These are phyloP conservation scores for Anhinga anhinga DNA, from an alignment of 2,113 vertebrate species.

Conservation along the genomic window DNA sequence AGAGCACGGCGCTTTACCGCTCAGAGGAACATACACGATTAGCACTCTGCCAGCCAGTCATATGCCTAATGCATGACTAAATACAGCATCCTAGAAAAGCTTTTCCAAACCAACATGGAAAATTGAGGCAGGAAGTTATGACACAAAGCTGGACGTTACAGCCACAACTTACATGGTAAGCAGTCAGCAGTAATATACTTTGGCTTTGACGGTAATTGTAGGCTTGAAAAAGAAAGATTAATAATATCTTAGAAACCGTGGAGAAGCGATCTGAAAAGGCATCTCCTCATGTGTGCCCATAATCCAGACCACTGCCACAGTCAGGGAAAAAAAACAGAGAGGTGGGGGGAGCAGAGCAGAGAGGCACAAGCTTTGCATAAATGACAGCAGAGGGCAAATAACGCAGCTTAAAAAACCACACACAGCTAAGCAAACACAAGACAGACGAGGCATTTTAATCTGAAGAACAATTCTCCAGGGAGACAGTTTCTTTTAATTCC, in stretches of 20 bases:
- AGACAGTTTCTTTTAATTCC: neutral
- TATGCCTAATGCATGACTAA: neutral
- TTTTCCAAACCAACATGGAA: slow-evolving; percentile 45
- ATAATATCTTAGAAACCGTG: neutral
- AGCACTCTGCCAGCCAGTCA: slow-evolving; percentile 14
- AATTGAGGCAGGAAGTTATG: slow-evolving; percentile 26
- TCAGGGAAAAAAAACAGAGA: fast-evolving
- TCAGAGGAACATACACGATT: neutral
- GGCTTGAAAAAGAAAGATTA: slow-evolving; percentile 15
- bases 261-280: neutral
- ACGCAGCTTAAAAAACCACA: neutral
- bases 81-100: neutral
- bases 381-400: neutral
- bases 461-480: neutral
- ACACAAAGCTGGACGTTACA: neutral
- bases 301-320: neutral
- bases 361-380: neutral
- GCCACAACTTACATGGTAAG: neutral
- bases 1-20: neutral
- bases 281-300: neutral
- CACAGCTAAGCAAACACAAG: neutral
- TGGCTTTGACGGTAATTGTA: neutral
- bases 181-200: neutral
- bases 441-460: neutral
- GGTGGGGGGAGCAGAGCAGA: neutral